Conservation (phyloP, 2,113 vertebrate species). For the Trogon melanurus region DNA sequence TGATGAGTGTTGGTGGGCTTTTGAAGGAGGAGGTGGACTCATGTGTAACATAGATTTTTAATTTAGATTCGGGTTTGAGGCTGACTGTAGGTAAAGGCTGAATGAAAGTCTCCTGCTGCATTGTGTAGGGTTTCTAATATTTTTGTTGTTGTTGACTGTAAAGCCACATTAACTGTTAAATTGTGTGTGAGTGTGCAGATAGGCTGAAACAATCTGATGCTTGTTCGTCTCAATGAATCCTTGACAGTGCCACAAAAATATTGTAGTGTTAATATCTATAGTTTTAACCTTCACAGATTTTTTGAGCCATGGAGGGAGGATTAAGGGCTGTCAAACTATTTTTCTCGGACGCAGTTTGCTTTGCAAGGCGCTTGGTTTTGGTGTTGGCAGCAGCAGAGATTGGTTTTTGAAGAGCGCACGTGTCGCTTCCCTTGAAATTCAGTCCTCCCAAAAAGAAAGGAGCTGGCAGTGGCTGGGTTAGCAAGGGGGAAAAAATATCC, state of each 20-base stretch:
- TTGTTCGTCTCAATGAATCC: background rate
- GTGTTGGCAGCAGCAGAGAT: background rate
- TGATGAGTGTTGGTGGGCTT: background rate
- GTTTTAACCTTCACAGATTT: background rate
- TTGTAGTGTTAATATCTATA: background rate
- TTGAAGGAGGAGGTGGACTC: background rate
- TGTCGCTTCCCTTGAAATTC: background rate
- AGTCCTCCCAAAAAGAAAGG: background rate
- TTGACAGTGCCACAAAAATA: background rate
- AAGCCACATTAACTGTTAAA: background rate
- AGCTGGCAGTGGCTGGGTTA: background rate
- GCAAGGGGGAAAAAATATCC: background rate
- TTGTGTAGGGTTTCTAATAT: fast-evolving
- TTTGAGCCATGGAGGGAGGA: background rate
- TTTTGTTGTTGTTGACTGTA: background rate
- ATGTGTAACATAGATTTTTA: background rate
- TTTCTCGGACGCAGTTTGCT: background rate
- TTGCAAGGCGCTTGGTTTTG: background rate
- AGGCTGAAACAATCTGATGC: background rate
- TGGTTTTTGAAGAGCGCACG: background rate
- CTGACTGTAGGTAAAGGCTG: background rate
- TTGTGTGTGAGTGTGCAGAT: background rate
- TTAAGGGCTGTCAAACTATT: background rate
- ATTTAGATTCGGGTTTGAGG: background rate
- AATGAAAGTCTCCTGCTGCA: background rate